Evolutionary conservation across 2,888 invertebrate species (phyloP), one percentile per base, ranked within the genome.

Genomic region (Athripsodes cinereus): DNA sequence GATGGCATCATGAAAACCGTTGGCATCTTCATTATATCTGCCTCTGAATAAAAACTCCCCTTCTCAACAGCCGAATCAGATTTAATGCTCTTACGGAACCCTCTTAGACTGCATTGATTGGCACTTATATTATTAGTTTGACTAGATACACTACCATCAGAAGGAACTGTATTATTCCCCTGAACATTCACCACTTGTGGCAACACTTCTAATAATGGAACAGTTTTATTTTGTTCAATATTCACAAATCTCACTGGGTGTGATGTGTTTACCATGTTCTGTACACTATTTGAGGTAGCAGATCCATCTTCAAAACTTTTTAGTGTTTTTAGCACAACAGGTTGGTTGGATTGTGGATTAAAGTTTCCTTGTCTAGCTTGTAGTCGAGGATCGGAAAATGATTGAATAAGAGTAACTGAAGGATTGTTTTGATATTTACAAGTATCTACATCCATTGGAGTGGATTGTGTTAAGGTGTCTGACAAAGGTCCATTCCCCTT

Each of bases 1-100:
- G 34, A 26, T 2, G 50, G 50, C 26, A 2, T 8, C 35, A 62
- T 52, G 6, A 78, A 74, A 19, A 78, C 70, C n/a, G 77, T 78
- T 5, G 78, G 78, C 78, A 78, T 79, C n/a, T 78, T 74, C 77
- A 79, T 76, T 62, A 79, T 78, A 69, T 79, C 76, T 66, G 75
- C 76, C 66, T 72, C 46, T 3, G 56, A 52, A 46, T 40, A 56
- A 46, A 34, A 50, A 8, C n/a, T 55, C 21, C 13, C 0, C 71
- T 16, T 76, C 74, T 60, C 66, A 74, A 49, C 65, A 70, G 61
- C 66, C 22, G 50, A 73, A 73, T 71, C 72, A 71, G 65, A 71
- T 13, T 40, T 40, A 2, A 40, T 8, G 40, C 13, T 40, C 13
- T 40, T 40, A n/a, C 40, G 40, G 16, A 8, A 40, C 16, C 16